Percentiles rank a stretch among this genome's conserved stretches.
phyloP scores from a whole-genome alignment of 2,113 vertebrate genomes.

The Columba janthina region DNA sequence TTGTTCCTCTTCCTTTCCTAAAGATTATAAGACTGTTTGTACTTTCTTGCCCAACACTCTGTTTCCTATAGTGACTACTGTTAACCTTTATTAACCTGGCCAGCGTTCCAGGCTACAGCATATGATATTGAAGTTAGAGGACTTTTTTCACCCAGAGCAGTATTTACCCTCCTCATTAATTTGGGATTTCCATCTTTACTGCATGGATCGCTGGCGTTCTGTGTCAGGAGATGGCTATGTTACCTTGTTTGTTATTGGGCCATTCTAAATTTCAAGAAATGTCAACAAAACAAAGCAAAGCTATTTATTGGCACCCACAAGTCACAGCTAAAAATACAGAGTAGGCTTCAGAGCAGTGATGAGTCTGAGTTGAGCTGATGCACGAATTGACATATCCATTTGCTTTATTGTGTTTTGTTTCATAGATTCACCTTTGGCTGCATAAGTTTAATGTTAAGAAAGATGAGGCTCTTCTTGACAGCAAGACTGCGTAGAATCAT shows the following conservation, averaged over 20 bases:
- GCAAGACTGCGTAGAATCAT: background rate
- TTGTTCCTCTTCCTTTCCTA: conserved; percentile 40
- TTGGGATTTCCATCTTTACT: background rate
- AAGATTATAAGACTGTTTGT: background rate
- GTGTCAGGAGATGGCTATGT: background rate
- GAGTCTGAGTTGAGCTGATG: background rate
- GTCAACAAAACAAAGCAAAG: background rate
- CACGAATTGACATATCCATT: background rate
- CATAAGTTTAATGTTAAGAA: background rate
- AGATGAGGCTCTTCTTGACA: background rate
- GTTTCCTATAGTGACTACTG: background rate
- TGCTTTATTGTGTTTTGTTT: background rate
- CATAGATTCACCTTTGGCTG: background rate
- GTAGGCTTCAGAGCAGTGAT: background rate
- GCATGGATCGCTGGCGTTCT: background rate
- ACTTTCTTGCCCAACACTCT: conserved; percentile 8
- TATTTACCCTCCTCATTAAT: background rate
- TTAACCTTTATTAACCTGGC: background rate
- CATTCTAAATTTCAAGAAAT: background rate
- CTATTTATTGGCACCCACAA: background rate
- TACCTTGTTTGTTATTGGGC: background rate
- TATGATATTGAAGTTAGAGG: background rate
- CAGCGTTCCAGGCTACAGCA: background rate
- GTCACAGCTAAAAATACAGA: background rate
- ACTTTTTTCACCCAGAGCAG: background rate